Conservation (phyloP, 2,888 invertebrate genomes). For the Diaprepes abbreviatus region DNA sequence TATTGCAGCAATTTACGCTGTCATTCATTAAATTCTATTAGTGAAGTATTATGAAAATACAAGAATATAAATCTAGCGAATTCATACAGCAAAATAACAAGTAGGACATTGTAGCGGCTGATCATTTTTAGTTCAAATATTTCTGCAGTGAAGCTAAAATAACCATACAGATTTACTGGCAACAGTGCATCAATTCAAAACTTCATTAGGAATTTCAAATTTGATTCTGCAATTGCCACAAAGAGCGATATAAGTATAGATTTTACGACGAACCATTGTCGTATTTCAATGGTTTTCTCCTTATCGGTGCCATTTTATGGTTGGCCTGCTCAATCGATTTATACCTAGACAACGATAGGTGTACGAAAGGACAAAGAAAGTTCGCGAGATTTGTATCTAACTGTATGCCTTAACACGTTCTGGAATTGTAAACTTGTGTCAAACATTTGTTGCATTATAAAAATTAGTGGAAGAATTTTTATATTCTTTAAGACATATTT, state of each 20-base stretch:
- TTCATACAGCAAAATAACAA: no score
- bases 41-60: no score
- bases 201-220: constrained; percentile 42
- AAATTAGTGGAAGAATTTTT: constrained; percentile 16
- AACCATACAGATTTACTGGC: no score
- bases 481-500: background rate
- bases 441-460: constrained; percentile 37
- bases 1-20: no score
- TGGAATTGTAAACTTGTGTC: constrained; percentile 45
- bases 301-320: constrained; percentile 48
- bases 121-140: no score
- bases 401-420: constrained; percentile 48
- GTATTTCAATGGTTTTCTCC: constrained; percentile 48
- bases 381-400: constrained; percentile 46
- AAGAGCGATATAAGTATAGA: constrained; percentile 34
- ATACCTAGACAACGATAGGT: constrained; percentile 43
- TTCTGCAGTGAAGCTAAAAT: no score
- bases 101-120: no score
- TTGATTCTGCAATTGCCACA: constrained; percentile 42
- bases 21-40: no score
- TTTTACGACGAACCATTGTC: constrained; percentile 41
- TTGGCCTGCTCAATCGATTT: constrained; percentile 45
- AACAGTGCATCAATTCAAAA: constrained; percentile 19
- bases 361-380: constrained; percentile 43
- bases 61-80: no score